Base-by-base conservation (phyloP, 2,113 vertebrate genomes). In the Catharus minimus region DNA sequence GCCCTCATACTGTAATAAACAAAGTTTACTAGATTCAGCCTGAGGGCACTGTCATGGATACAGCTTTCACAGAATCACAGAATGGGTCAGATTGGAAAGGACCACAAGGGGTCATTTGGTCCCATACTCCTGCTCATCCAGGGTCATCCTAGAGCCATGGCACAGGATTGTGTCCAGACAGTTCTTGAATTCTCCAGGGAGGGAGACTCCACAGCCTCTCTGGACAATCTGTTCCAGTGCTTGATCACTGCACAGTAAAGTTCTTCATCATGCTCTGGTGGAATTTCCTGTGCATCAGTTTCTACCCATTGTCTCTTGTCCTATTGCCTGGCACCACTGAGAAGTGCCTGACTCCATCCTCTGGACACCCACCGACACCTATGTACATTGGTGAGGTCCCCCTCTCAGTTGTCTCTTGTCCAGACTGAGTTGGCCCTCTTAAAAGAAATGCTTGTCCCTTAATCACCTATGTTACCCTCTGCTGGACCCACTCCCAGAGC, bases 281-380 rank as follows among this genome's bases (percentile, higher is more conserved):
- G 20, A 56, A 30, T 5, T 33, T 30, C 11, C 10, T 5, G 28
- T 17, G 9, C 41, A 4, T 8, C 33, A 30, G 10, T 64, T 62
- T 64, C 20, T 87, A 9, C 14, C 49, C 3, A 0, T 49, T 21
- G 14, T 21, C 9, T 71, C 30, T 56, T 36, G 50, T 23, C 11
- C 36, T 15, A 5, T 27, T 23, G 14, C 21, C 26, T 16, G 20
- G 6, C 20, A 19, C 14, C 30, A 15, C 3, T 0, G 1, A 30
- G 24, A 2, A 26, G 9, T 49, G 36, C 43, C 30, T 57, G 50
- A 17, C 8, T 50, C 16, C 56, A 49, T 36, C 36, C 56, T 27
- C 74, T 17, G 7, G 47, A 9, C 56, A 62, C 9, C 13, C 16
- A 8, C 11, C 0, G 1, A 46, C 11, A 7, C 11, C 14, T 41